Evolutionary conservation across 2,888 invertebrate genomes (phyloP).

Genomic region (Orchesella flavescens): DNA sequence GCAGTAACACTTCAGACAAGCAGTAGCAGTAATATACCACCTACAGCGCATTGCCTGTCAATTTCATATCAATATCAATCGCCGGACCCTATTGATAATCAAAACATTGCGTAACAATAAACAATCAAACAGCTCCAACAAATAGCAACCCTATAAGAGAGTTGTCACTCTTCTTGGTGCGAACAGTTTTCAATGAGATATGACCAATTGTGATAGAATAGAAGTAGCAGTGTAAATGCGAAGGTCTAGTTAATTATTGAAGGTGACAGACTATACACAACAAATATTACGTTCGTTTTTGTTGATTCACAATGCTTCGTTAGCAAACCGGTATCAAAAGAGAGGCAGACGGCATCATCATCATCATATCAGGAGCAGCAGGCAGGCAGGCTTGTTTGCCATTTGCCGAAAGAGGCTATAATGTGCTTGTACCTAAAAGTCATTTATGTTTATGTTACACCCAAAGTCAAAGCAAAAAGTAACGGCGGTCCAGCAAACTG

Average conservation of each 20-base stretch:
- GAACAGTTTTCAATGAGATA: neutral
- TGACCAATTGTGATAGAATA: constrained; percentile 41
- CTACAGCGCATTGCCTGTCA: constrained; percentile 49
- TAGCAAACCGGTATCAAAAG: constrained; percentile 52
- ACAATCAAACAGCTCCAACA: too few species aligned
- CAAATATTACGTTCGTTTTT: too few species aligned
- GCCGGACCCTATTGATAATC: constrained; percentile 38
- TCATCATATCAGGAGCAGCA: too few species aligned
- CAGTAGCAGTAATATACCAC: constrained; percentile 15
- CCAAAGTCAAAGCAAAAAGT: constrained; percentile 23
- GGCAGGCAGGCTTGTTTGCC: too few species aligned
- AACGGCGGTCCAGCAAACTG: constrained; percentile 32
- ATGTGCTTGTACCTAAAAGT: too few species aligned
- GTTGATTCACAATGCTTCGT: constrained; percentile 21
- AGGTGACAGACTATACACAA: constrained; percentile 42
- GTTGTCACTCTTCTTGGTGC: constrained; percentile 37
- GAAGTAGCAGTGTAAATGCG: neutral
- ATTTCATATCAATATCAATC: constrained; percentile 42
- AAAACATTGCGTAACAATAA: constrained; percentile 30
- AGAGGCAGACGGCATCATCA: constrained; percentile 3
- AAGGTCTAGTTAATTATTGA: constrained; percentile 58
- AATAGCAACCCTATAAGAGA: constrained; percentile 22
- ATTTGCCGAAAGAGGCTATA: too few species aligned
- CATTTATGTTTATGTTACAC: constrained; percentile 32
- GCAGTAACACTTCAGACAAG: constrained; percentile 24